These are phyloP conservation scores for Pionites leucogaster DNA, from an alignment of 2,113 vertebrate genomes.

Conservation along the genomic window DNA sequence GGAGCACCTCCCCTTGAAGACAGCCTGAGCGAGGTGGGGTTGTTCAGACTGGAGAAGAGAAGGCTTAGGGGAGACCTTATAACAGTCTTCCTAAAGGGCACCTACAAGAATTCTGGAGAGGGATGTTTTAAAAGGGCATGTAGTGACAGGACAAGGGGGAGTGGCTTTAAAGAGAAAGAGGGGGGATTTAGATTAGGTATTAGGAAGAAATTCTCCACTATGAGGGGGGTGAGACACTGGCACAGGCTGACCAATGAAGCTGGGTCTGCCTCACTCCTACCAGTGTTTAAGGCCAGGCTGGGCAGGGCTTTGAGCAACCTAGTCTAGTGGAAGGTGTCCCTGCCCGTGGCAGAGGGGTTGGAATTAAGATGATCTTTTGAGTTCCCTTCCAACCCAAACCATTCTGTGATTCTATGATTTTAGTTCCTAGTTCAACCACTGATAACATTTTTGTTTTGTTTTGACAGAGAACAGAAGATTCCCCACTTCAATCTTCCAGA, in stretches of 20 bases:
- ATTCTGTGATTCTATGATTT: not conserved
- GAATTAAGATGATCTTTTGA: not conserved
- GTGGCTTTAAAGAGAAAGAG: not conserved
- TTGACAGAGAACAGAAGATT: conserved; percentile 61
- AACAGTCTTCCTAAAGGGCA: not conserved
- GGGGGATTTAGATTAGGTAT: not conserved
- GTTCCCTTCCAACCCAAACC: not conserved
- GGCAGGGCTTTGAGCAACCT: not conserved
- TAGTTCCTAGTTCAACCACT: not conserved
- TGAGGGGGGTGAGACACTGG: not conserved
- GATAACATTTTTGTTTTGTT: not conserved
- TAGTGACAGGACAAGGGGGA: not conserved
- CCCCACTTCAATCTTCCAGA: conserved; percentile 68
- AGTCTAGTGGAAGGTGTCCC: not conserved
- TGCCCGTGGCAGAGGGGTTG: not conserved
- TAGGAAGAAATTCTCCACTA: not conserved
- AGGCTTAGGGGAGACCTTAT: not conserved
- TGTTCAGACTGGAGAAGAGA: not conserved
- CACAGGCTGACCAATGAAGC: not conserved
- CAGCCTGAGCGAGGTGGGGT: not conserved
- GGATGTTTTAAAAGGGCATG: not conserved
- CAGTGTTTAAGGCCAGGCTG: not conserved
- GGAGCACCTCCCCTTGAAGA: not conserved
- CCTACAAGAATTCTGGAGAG: not conserved
- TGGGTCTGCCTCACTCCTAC: not conserved